phyloP scores from a whole-genome alignment of 1,140 invertebrate genomes.

The Lysiphlebus fabarum region DNA sequence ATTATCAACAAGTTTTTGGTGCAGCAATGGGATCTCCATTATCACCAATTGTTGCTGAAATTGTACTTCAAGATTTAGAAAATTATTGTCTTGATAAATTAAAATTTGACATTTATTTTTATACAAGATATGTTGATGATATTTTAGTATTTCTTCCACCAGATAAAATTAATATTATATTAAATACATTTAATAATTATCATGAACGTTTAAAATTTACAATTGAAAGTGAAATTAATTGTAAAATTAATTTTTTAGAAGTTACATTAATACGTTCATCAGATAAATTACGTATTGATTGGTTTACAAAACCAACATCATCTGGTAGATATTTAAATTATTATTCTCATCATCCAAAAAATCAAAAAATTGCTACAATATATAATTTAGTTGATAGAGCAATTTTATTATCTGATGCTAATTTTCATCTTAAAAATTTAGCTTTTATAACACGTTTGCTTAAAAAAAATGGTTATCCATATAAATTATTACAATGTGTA shows the following conservation, averaged over 20 bases:
- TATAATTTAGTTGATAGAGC: conserved; percentile 18
- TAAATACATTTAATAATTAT: conserved; percentile 15
- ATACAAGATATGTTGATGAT: conserved; percentile 21
- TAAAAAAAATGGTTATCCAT: conserved; percentile 13
- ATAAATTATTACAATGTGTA: not conserved
- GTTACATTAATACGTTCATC: conserved; percentile 9
- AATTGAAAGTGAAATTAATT: conserved; percentile 9
- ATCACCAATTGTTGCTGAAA: conserved; percentile 21
- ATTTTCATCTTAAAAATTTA: conserved; percentile 16
- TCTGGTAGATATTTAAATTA: conserved; percentile 21
- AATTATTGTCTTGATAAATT: conserved; percentile 15
- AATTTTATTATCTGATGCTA: conserved; percentile 8
- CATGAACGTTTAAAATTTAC: conserved; percentile 18
- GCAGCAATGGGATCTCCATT: conserved; percentile 24
- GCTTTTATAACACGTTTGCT: not conserved
- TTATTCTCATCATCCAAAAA: conserved; percentile 16
- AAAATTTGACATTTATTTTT: conserved; percentile 14
- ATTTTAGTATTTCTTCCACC: conserved; percentile 13
- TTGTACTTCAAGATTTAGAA: conserved; percentile 24
- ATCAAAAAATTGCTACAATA: conserved; percentile 11
- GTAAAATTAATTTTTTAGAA: conserved; percentile 21
- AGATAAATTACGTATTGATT: conserved; percentile 15
- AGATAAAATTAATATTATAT: conserved; percentile 7
- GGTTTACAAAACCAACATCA: conserved; percentile 20
- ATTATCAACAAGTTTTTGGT: conserved; percentile 23